phyloP scores from a whole-genome alignment of 2,888 invertebrate species.

The Apamea epomidion region DNA sequence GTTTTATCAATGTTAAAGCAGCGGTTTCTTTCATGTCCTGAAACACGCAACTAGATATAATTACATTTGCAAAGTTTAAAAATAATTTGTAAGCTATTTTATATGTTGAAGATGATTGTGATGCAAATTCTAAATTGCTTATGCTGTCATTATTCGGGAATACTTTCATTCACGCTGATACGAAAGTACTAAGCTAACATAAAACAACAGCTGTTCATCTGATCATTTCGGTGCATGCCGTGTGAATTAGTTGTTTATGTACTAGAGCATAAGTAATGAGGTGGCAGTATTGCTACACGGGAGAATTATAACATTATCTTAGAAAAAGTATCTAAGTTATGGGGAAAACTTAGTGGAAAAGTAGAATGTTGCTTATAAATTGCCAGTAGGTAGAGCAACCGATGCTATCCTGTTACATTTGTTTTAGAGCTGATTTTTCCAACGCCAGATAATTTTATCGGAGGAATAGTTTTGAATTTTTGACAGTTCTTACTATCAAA shows the following conservation, averaged over 20 bases:
- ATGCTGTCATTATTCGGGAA: background rate
- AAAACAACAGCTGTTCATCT: slow-evolving; percentile 2
- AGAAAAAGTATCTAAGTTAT: background rate
- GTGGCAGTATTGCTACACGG: slow-evolving; percentile 1
- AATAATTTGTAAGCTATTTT: background rate
- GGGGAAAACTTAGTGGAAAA: background rate
- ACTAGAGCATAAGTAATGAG: slow-evolving; percentile 46
- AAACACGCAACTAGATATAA: background rate
- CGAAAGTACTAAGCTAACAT: slow-evolving; percentile 43
- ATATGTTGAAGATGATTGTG: background rate
- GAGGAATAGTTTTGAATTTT: too few species aligned
- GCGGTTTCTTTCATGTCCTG: background rate
- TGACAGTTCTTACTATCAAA: too few species aligned
- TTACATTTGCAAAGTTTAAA: background rate
- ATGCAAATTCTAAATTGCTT: background rate
- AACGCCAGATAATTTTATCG: too few species aligned
- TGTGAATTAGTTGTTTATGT: slow-evolving; percentile 25
- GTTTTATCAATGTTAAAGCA: background rate
- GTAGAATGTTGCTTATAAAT: background rate
- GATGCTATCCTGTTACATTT: background rate
- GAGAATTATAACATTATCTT: background rate
- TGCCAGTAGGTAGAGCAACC: background rate
- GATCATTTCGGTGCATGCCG: background rate
- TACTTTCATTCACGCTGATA: slow-evolving; percentile 34
- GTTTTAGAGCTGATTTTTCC: background rate